phyloP scores from a whole-genome alignment of 2,113 vertebrate genomes.

The Leuciscus idus region DNA sequence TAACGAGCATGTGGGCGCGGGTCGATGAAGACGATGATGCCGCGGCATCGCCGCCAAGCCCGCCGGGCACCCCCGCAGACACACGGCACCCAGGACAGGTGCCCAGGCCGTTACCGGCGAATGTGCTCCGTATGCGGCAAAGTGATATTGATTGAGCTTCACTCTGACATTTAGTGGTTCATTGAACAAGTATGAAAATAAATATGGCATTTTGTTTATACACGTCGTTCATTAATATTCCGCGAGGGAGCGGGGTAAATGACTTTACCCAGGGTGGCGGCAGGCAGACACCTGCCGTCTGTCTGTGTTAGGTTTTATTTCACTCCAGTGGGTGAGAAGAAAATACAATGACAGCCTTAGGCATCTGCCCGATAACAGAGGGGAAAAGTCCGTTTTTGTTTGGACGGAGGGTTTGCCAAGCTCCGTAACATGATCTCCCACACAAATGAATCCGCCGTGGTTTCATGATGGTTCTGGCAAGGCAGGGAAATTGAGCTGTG shows the following conservation, averaged over 20 bases:
- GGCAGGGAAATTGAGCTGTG: slow-evolving; percentile 62
- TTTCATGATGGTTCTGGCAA: slow-evolving; percentile 50
- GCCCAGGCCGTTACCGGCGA: slow-evolving; percentile 40
- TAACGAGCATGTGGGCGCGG: slow-evolving; percentile 19
- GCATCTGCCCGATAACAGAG: slow-evolving; percentile 49
- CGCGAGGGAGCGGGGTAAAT: slow-evolving; percentile 51
- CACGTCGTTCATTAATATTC: slow-evolving; percentile 70
- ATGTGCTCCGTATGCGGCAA: slow-evolving; percentile 59
- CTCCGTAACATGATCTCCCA: slow-evolving; percentile 60
- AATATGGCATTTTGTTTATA: slow-evolving; percentile 71
- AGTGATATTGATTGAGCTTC: slow-evolving; percentile 77
- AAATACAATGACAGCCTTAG: slow-evolving; percentile 40
- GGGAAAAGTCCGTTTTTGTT: slow-evolving; percentile 68
- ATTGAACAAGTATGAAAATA: slow-evolving; percentile 72
- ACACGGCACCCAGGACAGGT: slow-evolving; percentile 25
- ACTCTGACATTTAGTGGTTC: slow-evolving; percentile 65
- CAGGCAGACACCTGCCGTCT: slow-evolving; percentile 64
- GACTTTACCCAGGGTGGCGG: slow-evolving; percentile 62
- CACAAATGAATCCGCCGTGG: slow-evolving; percentile 68
- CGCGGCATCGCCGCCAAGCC: neutral
- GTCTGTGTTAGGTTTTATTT: slow-evolving; percentile 61
- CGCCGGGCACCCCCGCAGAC: neutral
- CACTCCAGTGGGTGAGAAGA: slow-evolving; percentile 43
- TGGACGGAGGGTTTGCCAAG: slow-evolving; percentile 63
- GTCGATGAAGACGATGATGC: slow-evolving; percentile 38